phyloP scores from a whole-genome alignment of 2,113 vertebrate genomes.

The Mellivora capensis region DNA sequence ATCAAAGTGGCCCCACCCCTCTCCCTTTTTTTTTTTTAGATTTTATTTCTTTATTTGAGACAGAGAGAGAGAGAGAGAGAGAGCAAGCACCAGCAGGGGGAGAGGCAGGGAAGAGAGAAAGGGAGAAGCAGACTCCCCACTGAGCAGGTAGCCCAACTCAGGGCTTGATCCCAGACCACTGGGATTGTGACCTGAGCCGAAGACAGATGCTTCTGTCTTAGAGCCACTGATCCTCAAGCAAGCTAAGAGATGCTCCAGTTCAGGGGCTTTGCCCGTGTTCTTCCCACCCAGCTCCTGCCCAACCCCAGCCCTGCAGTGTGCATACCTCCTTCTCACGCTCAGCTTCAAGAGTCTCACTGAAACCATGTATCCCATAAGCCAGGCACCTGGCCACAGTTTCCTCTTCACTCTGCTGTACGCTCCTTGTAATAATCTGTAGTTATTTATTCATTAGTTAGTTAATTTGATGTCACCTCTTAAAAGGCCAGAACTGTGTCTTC shows the following conservation, averaged over 20 bases:
- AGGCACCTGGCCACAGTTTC: neutral
- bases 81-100: neutral
- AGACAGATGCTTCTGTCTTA: neutral
- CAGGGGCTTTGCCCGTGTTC: neutral
- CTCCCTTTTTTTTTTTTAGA: too few relatives aligned
- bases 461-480: neutral
- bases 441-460: neutral
- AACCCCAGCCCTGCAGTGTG: neutral
- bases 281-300: rapidly evolving
- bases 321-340: neutral
- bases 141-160: neutral
- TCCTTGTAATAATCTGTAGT: neutral
- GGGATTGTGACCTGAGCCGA: neutral
- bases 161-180: neutral
- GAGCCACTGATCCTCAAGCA: neutral
- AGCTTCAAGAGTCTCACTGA: neutral
- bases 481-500: neutral
- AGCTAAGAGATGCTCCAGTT: rapidly evolving
- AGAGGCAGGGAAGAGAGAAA: neutral
- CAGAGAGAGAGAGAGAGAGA: too few relatives aligned
- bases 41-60: neutral
- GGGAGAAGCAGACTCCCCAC: neutral
- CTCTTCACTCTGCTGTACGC: neutral
- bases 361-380: neutral
- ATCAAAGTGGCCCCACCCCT: neutral